phyloP scores from a whole-genome alignment of 2,888 invertebrate species.

The Erynnis tages region DNA sequence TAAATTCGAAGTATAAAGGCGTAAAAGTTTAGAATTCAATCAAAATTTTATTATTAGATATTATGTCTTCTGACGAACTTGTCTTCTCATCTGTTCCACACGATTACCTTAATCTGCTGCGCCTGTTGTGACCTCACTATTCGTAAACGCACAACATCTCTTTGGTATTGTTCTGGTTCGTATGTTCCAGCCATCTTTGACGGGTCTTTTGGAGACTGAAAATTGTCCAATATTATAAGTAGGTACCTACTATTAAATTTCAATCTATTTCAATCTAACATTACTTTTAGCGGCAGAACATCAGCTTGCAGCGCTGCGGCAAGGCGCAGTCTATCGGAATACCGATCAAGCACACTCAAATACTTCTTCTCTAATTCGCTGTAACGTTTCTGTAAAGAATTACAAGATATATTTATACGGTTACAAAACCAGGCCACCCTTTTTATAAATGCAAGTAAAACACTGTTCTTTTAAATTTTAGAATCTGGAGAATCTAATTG shows the following conservation, averaged over 20 bases:
- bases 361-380: constrained; percentile 63
- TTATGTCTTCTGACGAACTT: too few relatives aligned
- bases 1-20: too few relatives aligned
- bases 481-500: too few relatives aligned
- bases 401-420: too few relatives aligned
- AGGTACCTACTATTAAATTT: too few relatives aligned
- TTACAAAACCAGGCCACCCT: too few relatives aligned
- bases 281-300: constrained; percentile 61
- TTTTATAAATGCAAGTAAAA: too few relatives aligned
- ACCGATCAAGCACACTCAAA: constrained; percentile 49
- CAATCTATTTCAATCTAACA: background rate
- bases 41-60: too few relatives aligned
- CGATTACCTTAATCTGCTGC: constrained; percentile 72
- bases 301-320: constrained; percentile 72
- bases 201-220: constrained; percentile 49
- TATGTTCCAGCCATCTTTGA: constrained; percentile 57
- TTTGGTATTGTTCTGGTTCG: constrained; percentile 54
- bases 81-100: background rate
- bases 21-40: too few relatives aligned
- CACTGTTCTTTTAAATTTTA: too few relatives aligned
- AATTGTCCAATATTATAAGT: too few relatives aligned
- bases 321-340: constrained; percentile 63
- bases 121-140: constrained; percentile 69
- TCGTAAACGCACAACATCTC: constrained; percentile 69
- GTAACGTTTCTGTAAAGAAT: constrained; percentile 52